phyloP scores from a whole-genome alignment of 2,113 vertebrate species.

The Glaucidium brasilianum region DNA sequence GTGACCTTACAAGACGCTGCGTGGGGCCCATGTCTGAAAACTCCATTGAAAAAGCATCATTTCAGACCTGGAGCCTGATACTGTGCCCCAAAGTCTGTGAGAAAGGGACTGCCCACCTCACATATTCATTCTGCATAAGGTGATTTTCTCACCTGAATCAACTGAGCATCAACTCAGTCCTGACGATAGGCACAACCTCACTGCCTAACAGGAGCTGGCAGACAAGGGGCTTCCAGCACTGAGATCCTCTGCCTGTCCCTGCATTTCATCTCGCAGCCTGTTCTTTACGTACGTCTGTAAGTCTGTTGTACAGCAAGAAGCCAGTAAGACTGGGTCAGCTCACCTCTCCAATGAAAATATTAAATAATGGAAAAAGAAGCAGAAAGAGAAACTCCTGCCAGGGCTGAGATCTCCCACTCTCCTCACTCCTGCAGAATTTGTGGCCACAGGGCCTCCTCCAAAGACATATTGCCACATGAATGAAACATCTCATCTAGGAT shows the following conservation, averaged over 20 bases:
- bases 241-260: background rate
- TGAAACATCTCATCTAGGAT: background rate
- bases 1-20: background rate
- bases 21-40: background rate
- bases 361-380: background rate
- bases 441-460: background rate
- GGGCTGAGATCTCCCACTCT: background rate
- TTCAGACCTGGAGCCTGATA: background rate
- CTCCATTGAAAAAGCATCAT: background rate
- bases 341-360: background rate
- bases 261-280: background rate
- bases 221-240: background rate
- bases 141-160: background rate
- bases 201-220: background rate
- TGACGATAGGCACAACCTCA: fast-evolving
- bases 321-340: background rate
- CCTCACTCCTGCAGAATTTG: background rate
- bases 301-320: background rate
- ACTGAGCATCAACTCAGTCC: background rate
- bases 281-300: background rate
- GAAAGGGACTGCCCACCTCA: fast-evolving
- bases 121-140: background rate
- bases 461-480: fast-evolving
- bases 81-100: background rate
- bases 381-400: background rate